Base-by-base conservation (phyloP, 2,113 vertebrate genomes). In the Eleginops maclovinus region DNA sequence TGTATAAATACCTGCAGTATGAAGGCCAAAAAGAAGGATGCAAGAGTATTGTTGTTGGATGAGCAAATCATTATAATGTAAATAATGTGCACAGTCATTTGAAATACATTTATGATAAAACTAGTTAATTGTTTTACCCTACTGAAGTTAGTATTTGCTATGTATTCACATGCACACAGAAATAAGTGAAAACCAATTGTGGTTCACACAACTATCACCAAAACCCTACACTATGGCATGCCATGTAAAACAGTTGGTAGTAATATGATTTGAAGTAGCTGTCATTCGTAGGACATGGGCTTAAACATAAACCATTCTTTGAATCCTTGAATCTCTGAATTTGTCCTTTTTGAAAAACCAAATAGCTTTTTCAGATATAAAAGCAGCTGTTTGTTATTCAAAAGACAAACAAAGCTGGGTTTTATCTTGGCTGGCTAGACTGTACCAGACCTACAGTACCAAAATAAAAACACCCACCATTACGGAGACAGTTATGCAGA, bases 391-490 rank as follows among this genome's bases (percentile, higher is more conserved):
- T 36, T 40, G 14, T 36, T n/a, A 53, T 64, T 7, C 3, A 5
- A 61, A 22, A 16, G 13, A 50, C 6, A 65, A 49, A 22, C 40
- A 73, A 40, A 22, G 15, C 7, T 22, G 17, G 44, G 22, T 61
- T 62, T 72, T 16, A 72, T 74, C 26, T 75, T 9, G 44, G 21
- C 46, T 15, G 11, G 9, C 14, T 56, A 55, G 66, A 71, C 53
- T 36, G 14, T 51, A 63, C 17, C 43, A 14, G 36, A 51, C 64
- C 50, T 36, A n/a, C n/a, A 69, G 40, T 61, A 36, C 46, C 15
- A 74, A 71, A 80, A 75, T 49, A 59, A 67, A 75, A 85, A 73
- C 63, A 73, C 28, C 51, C 43, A 6, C 81, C 65, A 84, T 82
- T 77, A 73, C 64, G 15, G 43, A 36, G 58, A 58, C 59, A 71